Evolutionary conservation across 2,888 invertebrate species (phyloP).

Genomic region (Oeneis ivallda): DNA sequence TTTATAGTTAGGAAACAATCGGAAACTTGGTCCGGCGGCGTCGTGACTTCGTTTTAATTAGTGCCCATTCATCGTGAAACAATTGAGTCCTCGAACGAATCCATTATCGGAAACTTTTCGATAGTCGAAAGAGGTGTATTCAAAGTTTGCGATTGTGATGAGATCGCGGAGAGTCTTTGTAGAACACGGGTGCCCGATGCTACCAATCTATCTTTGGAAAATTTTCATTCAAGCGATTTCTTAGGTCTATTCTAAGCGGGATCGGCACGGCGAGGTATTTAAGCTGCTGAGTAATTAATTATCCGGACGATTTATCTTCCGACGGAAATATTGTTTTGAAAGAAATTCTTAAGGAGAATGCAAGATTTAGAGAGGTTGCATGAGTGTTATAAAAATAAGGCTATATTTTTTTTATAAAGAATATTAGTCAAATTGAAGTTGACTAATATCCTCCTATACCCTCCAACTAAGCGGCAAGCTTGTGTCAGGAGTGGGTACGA

Average conservation of each 20-base stretch:
- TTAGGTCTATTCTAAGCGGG: slow-evolving; percentile 10
- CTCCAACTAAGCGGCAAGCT: too few species aligned
- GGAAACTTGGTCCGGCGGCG: slow-evolving; percentile 73
- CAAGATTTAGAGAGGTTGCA: too few species aligned
- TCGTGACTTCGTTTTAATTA: slow-evolving; percentile 82
- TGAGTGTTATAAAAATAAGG: neutral
- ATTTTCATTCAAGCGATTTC: slow-evolving; percentile 33
- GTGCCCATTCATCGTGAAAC: slow-evolving; percentile 80
- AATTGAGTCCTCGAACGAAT: slow-evolving; percentile 78
- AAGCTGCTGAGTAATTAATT: slow-evolving; percentile 17
- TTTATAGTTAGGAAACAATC: slow-evolving; percentile 78
- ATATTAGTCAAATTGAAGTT: too few species aligned
- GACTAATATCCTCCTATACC: too few species aligned
- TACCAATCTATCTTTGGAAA: slow-evolving; percentile 33
- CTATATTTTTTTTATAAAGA: too few species aligned
- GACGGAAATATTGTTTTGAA: slow-evolving; percentile 10
- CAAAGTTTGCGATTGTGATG: slow-evolving; percentile 70
- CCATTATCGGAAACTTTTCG: slow-evolving; percentile 80
- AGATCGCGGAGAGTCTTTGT: slow-evolving; percentile 58
- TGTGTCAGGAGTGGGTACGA: too few species aligned
- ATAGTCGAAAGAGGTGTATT: slow-evolving; percentile 79
- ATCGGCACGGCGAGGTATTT: slow-evolving; percentile 3
- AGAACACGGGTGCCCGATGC: slow-evolving; percentile 51
- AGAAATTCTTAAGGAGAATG: neutral
- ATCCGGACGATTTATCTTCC: slow-evolving; percentile 12